A percentile compares a stretch with the other conserved stretches of the same genome.
Conservation (phyloP, 2,888 invertebrate genomes). For the Drosophila borealis region DNA sequence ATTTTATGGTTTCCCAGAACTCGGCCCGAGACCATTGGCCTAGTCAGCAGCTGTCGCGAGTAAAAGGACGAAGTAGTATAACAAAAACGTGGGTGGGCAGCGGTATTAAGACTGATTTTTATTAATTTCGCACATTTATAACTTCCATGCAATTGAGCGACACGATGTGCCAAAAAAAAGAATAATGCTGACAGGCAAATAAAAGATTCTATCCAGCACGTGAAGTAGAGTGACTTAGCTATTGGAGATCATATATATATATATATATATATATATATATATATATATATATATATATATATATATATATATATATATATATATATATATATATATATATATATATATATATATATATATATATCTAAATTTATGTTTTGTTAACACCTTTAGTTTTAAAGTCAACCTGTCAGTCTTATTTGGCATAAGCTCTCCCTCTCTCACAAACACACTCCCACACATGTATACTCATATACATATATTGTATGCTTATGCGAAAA, state of each 20-base stretch:
- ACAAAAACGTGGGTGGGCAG: slow-evolving; percentile 46
- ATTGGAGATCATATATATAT: background rate
- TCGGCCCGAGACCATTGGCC: background rate
- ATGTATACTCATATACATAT: background rate
- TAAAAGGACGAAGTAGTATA: slow-evolving; percentile 51
- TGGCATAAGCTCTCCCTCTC: background rate
- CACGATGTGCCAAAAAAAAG: slow-evolving; percentile 8
- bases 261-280: background rate
- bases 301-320: background rate
- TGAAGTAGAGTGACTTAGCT: background rate
- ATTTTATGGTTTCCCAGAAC: slow-evolving; percentile 59
- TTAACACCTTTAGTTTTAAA: background rate
- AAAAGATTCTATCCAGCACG: slow-evolving; percentile 7
- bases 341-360: background rate
- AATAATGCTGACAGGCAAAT: slow-evolving; percentile 14
- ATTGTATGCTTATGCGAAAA: slow-evolving; percentile 12
- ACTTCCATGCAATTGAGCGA: slow-evolving; percentile 63
- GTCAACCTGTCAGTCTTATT: slow-evolving; percentile 1
- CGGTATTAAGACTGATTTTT: slow-evolving; percentile 63
- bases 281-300: background rate
- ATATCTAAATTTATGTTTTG: background rate
- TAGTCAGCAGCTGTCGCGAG: slow-evolving; percentile 62
- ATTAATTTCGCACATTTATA: slow-evolving; percentile 78
- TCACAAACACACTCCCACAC: background rate
- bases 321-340: background rate